These are phyloP conservation scores for Rostratula benghalensis DNA, from an alignment of 2,113 vertebrate species.

Conservation along the genomic window DNA sequence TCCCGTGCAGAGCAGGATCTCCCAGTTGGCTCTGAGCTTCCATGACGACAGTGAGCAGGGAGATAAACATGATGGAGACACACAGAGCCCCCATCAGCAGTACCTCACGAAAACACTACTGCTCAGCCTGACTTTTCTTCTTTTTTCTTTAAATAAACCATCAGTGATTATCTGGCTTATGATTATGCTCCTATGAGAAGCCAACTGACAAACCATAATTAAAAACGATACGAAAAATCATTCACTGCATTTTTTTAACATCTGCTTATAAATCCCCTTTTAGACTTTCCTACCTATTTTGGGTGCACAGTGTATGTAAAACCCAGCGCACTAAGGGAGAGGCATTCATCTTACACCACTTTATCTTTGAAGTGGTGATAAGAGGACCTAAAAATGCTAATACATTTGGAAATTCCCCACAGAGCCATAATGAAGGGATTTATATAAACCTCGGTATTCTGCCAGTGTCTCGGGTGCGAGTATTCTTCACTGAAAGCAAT, in stretches of 20 bases:
- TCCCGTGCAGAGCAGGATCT: slow-evolving; percentile 37
- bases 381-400: slow-evolving; percentile 64
- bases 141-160: background rate
- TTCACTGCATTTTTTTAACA: slow-evolving; percentile 3
- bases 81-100: background rate
- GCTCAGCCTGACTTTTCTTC: background rate
- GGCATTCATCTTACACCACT: slow-evolving; percentile 21
- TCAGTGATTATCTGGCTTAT: background rate
- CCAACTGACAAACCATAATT: slow-evolving; percentile 38
- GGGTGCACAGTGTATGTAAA: background rate
- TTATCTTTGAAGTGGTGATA: slow-evolving; percentile 64
- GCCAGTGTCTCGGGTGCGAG: background rate
- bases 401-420: slow-evolving; percentile 51
- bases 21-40: slow-evolving; percentile 53
- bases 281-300: slow-evolving; percentile 25
- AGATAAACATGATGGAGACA: slow-evolving; percentile 32
- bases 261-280: slow-evolving; percentile 27
- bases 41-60: slow-evolving; percentile 47
- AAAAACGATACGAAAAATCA: background rate
- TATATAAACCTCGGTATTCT: slow-evolving; percentile 58
- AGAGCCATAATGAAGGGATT: slow-evolving; percentile 60
- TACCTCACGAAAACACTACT: background rate
- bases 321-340: background rate
- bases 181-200: slow-evolving; percentile 38
- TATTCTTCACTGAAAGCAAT: background rate